Base-by-base conservation (phyloP, 2,113 vertebrate species). In the Misgurnus anguillicaudatus region DNA sequence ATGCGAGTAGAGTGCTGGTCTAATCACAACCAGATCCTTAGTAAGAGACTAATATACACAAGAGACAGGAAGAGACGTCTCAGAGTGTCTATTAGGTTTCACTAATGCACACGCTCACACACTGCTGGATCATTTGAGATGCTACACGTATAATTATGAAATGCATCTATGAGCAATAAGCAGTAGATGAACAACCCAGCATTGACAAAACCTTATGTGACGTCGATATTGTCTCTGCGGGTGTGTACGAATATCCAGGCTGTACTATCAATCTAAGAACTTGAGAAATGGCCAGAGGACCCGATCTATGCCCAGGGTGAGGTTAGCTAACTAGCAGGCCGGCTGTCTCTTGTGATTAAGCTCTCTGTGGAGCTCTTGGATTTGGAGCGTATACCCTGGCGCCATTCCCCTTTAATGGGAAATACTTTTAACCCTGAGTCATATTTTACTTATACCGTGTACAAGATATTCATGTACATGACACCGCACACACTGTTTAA, bases 41-140 rank as follows among this genome's bases (percentile, higher is more conserved):
- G 38, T 45, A 36, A 74, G 41, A 61, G 71, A 62, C 57, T 45
- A 75, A 75, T 62, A 47, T 75, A 31, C 72, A 61, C 55, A 47
- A 16, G 57, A 75, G 72, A 75, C 57, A 48, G 72, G 39, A 75
- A 62, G 21, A 62, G 58, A 62, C 14, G 31, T 16, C 72, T 75
- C 72, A 42, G 24, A 69, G n/a, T 62, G 17, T 72, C 31, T 61
- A 79, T 62, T 62, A 63, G 45, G 55, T 70, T 61, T 70, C 65
- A 42, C 53, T 61, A 70, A 70, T 69, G 66, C 57, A 61, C 53
- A 45, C 36, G 17, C 4, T 19, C 21, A 78, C 65, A 58, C 64
- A 78, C 77, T 47, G 21, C n/a, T 3, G 38, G 53, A 73, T 73
- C n/a, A 75, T 13, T 75, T 48, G 42, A 61, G 42, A 75, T 62